Percentiles rank a stretch among this genome's conserved stretches.
Evolutionary conservation across 2,888 invertebrate species (phyloP).

Genomic region (Platerodrilus igneus): DNA sequence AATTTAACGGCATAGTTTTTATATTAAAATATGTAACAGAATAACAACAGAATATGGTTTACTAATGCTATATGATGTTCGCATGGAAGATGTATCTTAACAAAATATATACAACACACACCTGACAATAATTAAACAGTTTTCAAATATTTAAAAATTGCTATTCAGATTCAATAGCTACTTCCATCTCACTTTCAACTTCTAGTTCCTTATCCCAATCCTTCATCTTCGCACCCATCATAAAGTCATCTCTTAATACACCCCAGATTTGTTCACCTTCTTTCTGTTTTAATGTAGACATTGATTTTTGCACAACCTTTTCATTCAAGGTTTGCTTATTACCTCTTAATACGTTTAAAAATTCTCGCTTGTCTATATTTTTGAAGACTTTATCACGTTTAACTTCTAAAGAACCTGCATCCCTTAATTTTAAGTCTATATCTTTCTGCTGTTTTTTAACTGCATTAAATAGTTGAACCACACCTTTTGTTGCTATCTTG

Average conservation of each 20-base stretch:
- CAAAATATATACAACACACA: too few species aligned
- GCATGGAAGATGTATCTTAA: too few species aligned
- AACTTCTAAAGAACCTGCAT: conserved; percentile 69
- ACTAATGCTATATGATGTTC: too few species aligned
- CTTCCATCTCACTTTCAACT: conserved; percentile 43
- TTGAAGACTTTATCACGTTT: conserved; percentile 73
- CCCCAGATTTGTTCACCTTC: conserved; percentile 53
- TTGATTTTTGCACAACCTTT: conserved; percentile 40
- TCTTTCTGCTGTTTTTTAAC: conserved; percentile 81
- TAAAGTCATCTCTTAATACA: conserved; percentile 77
- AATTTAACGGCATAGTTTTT: too few species aligned
- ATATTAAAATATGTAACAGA: too few species aligned
- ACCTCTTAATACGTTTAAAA: conserved; percentile 76
- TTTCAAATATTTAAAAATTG: too few species aligned
- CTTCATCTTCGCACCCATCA: conserved; percentile 84
- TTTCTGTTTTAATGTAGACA: conserved; percentile 44
- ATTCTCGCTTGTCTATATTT: conserved; percentile 69
- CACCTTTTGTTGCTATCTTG: conserved; percentile 87
- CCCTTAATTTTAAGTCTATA: conserved; percentile 63
- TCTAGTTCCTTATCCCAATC: conserved; percentile 82
- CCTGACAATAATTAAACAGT: too few species aligned
- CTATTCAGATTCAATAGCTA: conserved; percentile 17
- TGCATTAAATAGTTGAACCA: conserved; percentile 89
- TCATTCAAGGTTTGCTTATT: conserved; percentile 53
- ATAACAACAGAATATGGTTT: too few species aligned